These are phyloP conservation scores for Carlito syrichta DNA, from an alignment of 2,113 vertebrate species.

Conservation along the genomic window DNA sequence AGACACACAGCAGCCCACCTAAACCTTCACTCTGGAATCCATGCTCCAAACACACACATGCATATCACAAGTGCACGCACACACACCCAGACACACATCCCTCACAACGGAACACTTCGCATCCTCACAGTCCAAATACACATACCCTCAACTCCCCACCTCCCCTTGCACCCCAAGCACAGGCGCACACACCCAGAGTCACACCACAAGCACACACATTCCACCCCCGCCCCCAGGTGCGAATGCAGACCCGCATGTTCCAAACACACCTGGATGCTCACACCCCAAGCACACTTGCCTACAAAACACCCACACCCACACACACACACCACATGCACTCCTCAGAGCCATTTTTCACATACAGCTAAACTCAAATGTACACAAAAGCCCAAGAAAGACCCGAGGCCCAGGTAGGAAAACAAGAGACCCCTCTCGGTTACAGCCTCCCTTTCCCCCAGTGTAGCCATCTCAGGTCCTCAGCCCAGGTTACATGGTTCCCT, in stretches of 20 bases:
- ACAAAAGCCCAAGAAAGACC: not conserved
- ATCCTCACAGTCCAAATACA: accelerated
- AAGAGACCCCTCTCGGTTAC: not conserved
- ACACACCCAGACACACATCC: not conserved
- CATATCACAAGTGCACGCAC: not conserved
- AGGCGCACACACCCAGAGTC: not conserved
- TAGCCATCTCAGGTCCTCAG: not conserved
- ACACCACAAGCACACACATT: not conserved
- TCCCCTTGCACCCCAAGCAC: no score
- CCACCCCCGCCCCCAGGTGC: not conserved
- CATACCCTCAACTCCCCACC: not conserved
- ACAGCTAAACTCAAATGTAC: not conserved
- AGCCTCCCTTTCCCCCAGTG: no score
- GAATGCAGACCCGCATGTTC: not conserved
- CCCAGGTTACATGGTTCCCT: not conserved
- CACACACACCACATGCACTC: not conserved
- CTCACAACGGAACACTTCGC: not conserved
- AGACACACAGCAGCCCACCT: not conserved
- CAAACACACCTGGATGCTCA: not conserved
- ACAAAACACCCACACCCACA: no score
- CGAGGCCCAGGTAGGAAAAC: not conserved
- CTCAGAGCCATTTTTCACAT: not conserved
- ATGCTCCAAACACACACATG: not conserved
- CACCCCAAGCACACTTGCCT: not conserved
- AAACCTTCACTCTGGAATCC: not conserved